Evolutionary conservation across 2,888 invertebrate genomes (phyloP).

Genomic region (Agrilus cyanescens): DNA sequence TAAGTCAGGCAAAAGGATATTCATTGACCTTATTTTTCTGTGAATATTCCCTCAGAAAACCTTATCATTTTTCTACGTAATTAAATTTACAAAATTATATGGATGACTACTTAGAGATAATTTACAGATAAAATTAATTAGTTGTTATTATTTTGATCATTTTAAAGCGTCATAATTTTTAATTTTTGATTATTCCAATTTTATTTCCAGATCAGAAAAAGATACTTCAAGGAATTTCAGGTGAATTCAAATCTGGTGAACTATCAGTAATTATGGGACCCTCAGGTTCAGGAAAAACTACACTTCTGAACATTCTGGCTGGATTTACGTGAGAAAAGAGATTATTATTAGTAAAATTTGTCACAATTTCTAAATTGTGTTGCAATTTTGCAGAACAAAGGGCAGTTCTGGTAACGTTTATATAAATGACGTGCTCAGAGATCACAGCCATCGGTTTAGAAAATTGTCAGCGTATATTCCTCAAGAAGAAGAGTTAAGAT

Average conservation of each 20-base stretch:
- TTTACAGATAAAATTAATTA: too few relatives aligned
- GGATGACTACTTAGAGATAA: too few relatives aligned
- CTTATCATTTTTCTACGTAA: too few relatives aligned
- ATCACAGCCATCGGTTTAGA: constrained; percentile 66
- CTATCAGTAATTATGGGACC: constrained; percentile 94
- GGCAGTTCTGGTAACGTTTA: constrained; percentile 30
- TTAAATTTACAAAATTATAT: too few relatives aligned
- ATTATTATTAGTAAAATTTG: not conserved
- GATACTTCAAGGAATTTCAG: constrained; percentile 76
- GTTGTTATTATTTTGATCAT: too few relatives aligned
- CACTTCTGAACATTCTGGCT: constrained; percentile 78
- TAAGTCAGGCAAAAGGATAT: too few relatives aligned
- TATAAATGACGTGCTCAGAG: constrained; percentile 44
- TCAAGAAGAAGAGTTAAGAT: constrained; percentile 63
- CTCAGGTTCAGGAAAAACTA: constrained; percentile 89
- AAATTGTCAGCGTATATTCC: constrained; percentile 73
- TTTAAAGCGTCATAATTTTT: too few relatives aligned
- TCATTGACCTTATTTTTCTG: too few relatives aligned
- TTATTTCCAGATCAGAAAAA: constrained; percentile 59
- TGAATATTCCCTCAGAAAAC: too few relatives aligned
- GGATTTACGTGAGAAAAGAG: constrained; percentile 55
- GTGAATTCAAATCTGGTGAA: constrained; percentile 70
- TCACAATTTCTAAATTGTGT: not conserved
- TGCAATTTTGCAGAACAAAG: constrained; percentile 24
- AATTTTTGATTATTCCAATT: not conserved